Percentiles rank a stretch among this genome's conserved stretches.
Conservation (phyloP, 2,888 invertebrate genomes). For the Bembecia ichneumoniformis region DNA sequence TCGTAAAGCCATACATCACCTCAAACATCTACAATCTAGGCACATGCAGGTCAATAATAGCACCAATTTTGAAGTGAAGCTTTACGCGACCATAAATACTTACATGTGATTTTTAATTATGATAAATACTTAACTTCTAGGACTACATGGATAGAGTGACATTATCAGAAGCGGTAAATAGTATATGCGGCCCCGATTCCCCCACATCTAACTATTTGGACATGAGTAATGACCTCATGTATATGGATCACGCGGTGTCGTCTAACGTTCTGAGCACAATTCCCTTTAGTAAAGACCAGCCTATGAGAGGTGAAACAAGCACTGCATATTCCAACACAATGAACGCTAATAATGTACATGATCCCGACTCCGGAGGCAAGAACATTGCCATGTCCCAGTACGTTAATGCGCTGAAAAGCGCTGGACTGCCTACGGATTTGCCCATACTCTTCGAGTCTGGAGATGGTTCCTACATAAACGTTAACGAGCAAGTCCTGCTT, state of each 20-base stretch:
- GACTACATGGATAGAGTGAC: conserved; percentile 62
- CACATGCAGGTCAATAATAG: conserved; percentile 47
- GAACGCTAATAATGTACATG: conserved; percentile 29
- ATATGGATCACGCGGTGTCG: conserved; percentile 49
- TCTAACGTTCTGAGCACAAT: conserved; percentile 43
- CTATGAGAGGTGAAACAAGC: conserved; percentile 40
- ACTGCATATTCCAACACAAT: conserved; percentile 37
- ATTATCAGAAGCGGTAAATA: conserved; percentile 59
- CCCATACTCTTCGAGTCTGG: conserved; percentile 76
- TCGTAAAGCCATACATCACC: conserved; percentile 59
- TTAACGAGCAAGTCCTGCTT: conserved; percentile 75
- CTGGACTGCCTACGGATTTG: conserved; percentile 56
- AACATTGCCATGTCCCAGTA: conserved; percentile 62
- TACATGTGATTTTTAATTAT: no score
- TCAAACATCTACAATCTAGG: conserved; percentile 53
- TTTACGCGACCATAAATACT: no score
- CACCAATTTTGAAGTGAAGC: no score
- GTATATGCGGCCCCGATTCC: conserved; percentile 54
- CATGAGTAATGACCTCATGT: conserved; percentile 56
- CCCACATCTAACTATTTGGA: conserved; percentile 43
- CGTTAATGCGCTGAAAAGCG: conserved; percentile 62
- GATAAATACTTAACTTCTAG: conserved; percentile 23
- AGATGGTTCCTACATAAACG: conserved; percentile 75
- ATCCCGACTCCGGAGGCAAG: conserved; percentile 33
- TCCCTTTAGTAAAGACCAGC: conserved; percentile 39